Evolutionary conservation across 2,113 vertebrate genomes (phyloP), one percentile per base, ranked within the genome.

Genomic region (Carassius auratus): DNA sequence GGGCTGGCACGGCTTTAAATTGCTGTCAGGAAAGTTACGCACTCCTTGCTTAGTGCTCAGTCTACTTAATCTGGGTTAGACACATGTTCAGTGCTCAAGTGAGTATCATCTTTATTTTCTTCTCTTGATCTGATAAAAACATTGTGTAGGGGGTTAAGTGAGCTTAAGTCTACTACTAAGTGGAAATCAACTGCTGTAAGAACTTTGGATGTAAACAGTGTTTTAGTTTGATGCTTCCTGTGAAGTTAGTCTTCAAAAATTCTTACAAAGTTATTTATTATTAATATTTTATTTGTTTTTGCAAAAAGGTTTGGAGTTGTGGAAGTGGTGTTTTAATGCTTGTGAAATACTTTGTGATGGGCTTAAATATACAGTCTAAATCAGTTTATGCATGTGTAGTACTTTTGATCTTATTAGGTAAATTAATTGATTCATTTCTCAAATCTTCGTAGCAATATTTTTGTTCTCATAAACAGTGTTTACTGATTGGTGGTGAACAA

Each of bases 1-100:
- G 23, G 83, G 81, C 85, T 85, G 84, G 82, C 79, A 10, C 26
- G 86, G 88, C 30, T 83, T 90, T 91, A 89, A 88, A 90, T 89
- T 83, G 74, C 88, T 78, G 83, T 80, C 86, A 81, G 69, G 26
- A 86, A 89, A 78, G 19, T 15, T 66, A 84, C 75, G n/a, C 85
- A 61, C 69, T 59, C 8, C 69, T 86, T 23, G 80, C 81, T 84
- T 33, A 84, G 81, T 45, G 85, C 86, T 76, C 30, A 76, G 13
- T 42, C 75, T 87, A 75, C 61, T 74, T 89, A 13, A 82, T 78
- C 80, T 83, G 21, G 50, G 38, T 66, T 83, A 59, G 81, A 86
- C n/a, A 38, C 50, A 10, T 30, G 17, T 26, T 76, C 85, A 9
- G 8, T 23, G 7, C 13, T 48, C 55, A 74, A 48, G 88, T 87